Base-by-base conservation (phyloP, 2,113 vertebrate genomes). In the Saccopteryx bilineata region DNA sequence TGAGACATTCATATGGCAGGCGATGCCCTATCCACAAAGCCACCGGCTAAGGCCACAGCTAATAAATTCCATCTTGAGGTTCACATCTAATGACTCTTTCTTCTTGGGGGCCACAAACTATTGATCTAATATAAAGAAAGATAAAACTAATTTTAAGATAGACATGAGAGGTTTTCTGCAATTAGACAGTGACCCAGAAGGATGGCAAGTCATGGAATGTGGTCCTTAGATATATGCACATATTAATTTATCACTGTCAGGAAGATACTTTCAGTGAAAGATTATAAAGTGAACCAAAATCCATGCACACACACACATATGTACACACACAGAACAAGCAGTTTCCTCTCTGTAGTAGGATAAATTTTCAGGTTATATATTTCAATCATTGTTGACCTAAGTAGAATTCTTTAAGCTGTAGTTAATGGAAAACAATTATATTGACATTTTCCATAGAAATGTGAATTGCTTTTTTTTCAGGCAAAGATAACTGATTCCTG, bases 331-430 rank as follows among this genome's bases (percentile, higher is more conserved):
- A 81, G 17, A 63, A 48, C 10, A 15, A 54, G 26, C 9, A 23
- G 14, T 12, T 23, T 58, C 23, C 9, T 15, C 1, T 26, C 2
- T 24, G 19, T 23, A 63, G 5, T 0, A 68, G 26, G 7, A 28
- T 9, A 56, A n/a, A 1, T 9, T 21, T 91, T 33, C 5, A 17
- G 18, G 2, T 66, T 24, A 6, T 9, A 28, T 54, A 1, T 39
- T 58, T 60, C n/a, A 7, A 23, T 21, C 2, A 4, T 48, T 56
- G 74, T n/a, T 65, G 2, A 91, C 79, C 11, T 58, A 23, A 15
- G 48, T 63, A 39, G 39, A 65, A 17, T 11, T 66, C 9, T 0
- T 0, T 54, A 23, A 66, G 0, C 7, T 54, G 5, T 18, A 39
- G 39, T 52, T 11, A 58, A 19, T 8, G 33, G 7, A 15, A 1